These are phyloP conservation scores for Leucoraja erinaceus DNA, from an alignment of 2,113 vertebrate genomes.

Conservation along the genomic window DNA sequence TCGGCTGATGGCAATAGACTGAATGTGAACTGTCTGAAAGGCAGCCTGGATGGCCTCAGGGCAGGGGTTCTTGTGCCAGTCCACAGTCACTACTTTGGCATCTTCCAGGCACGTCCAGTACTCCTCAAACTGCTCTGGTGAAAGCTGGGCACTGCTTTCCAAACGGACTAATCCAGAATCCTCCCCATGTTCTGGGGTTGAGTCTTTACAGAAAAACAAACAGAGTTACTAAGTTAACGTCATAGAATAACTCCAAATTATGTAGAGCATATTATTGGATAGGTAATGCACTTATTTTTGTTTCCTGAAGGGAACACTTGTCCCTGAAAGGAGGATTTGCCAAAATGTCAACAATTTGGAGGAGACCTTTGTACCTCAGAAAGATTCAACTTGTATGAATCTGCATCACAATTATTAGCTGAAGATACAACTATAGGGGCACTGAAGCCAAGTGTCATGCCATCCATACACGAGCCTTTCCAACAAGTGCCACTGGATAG, in stretches of 20 bases:
- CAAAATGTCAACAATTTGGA: neutral
- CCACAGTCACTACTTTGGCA: slow-evolving; percentile 51
- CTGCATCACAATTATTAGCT: neutral
- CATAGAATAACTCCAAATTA: neutral
- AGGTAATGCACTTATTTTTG: neutral
- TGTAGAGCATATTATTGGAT: neutral
- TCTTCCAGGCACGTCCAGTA: slow-evolving; percentile 58
- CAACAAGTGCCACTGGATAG: neutral
- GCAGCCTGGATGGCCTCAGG: slow-evolving; percentile 73
- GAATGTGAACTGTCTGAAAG: slow-evolving; percentile 79
- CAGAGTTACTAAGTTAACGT: neutral
- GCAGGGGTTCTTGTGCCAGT: slow-evolving; percentile 51
- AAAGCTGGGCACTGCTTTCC: slow-evolving; percentile 51
- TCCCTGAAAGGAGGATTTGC: neutral
- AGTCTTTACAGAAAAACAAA: neutral
- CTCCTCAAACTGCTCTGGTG: slow-evolving; percentile 68
- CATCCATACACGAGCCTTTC: neutral
- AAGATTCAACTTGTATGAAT: neutral
- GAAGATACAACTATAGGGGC: neutral
- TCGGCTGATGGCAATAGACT: slow-evolving; percentile 80
- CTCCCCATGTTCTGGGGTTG: neutral
- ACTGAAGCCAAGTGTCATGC: neutral
- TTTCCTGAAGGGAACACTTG: neutral
- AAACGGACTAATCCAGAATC: slow-evolving; percentile 48
- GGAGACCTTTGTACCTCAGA: neutral